Conservation (phyloP, 1,140 invertebrate genomes). For the Zaprionus nigranus region DNA sequence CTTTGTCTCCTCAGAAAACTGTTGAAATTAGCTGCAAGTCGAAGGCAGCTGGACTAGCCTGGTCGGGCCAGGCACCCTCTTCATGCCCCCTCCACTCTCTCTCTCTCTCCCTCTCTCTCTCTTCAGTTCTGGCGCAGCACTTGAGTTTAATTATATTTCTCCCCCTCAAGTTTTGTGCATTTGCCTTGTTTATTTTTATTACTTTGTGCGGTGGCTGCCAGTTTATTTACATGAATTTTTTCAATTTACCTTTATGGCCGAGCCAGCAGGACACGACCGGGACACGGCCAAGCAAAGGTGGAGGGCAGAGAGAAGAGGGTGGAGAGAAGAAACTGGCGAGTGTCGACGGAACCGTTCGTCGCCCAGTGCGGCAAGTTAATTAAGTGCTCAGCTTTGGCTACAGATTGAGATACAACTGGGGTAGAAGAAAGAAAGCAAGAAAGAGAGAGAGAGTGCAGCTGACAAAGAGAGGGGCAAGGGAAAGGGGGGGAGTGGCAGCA, state of each 20-base stretch:
- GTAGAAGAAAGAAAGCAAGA: not conserved
- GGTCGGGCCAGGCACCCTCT: not conserved
- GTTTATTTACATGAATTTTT: slow-evolving; percentile 76
- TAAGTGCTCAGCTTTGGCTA: slow-evolving; percentile 47
- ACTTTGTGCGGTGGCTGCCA: slow-evolving; percentile 48
- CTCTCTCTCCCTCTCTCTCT: not conserved
- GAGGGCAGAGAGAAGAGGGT: not conserved
- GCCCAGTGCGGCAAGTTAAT: slow-evolving; percentile 56
- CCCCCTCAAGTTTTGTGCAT: slow-evolving; percentile 69
- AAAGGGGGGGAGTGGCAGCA: not conserved
- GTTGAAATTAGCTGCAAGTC: not conserved
- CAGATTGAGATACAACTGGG: not conserved
- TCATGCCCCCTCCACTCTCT: not conserved
- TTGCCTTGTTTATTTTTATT: slow-evolving; percentile 82
- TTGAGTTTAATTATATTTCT: slow-evolving; percentile 73
- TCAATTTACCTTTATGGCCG: slow-evolving; percentile 78
- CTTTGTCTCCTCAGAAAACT: not conserved
- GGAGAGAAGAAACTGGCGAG: not conserved
- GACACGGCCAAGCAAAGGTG: not conserved
- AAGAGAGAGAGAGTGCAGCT: too few species aligned
- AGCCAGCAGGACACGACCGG: slow-evolving; percentile 16
- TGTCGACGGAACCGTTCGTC: slow-evolving; percentile 14
- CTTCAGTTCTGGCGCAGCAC: not conserved
- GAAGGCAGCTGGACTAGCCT: not conserved
- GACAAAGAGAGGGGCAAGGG: not conserved